Base-by-base conservation (phyloP, 2,888 invertebrate species). In the Lochmaea crataegi region DNA sequence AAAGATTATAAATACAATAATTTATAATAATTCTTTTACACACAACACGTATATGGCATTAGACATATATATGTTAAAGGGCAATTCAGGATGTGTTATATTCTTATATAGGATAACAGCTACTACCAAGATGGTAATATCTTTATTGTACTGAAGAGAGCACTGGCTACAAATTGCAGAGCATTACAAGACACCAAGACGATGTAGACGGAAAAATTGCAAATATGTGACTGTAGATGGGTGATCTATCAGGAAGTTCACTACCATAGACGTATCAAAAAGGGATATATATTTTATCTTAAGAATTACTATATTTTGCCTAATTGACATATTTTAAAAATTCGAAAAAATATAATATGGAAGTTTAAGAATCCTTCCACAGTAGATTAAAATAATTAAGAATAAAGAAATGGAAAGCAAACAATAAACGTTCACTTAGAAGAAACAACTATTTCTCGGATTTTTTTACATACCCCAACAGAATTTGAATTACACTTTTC, bases 131-230 rank as follows among this genome's bases (percentile, higher is more conserved):
- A 79, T 76, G 76, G 82, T 82, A 83, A 84, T 84, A 83, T 83
- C 83, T 84, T 84, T 84, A 84, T 83, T 83, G 83, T 83, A 82
- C 84, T 82, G 82, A 77, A 77, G 82, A 82, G 82, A 82, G 83
- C 80, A 77, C 69, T 68, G 80, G 79, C 82, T 81, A 83, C 84
- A 84, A 83, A 84, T 84, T 83, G 83, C 83, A 75, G 80, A 79
- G 80, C 83, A 83, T 84, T 83, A 84, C 83, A 80, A 80, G 83
- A 83, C 82, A 63, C 61, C 61, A 81, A 83, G 83, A 82, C 82
- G 81, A 79, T 82, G 82, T 81, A 83, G 83, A 83, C 82, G 80
- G 83, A 84, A 84, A 83, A 83, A 84, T 84, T 81, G 83, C 83
- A 80, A 83, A 84, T 84, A 83, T 84, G 84, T 84, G 84, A 79